phyloP scores from a whole-genome alignment of 64 coral and sea anemone species.

The Dendronephthya gigantea region DNA sequence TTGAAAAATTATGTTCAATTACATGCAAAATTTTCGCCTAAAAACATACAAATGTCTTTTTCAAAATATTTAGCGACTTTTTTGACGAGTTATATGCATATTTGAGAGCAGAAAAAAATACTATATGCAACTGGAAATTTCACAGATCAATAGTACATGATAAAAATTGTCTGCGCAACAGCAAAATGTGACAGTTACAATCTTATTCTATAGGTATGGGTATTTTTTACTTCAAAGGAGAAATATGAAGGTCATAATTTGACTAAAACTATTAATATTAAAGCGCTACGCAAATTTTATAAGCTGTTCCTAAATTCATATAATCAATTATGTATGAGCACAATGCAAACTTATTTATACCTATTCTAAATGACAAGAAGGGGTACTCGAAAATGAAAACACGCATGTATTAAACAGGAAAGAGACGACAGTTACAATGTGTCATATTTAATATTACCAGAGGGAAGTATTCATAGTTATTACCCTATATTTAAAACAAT shows the following conservation, averaged over 20 bases:
- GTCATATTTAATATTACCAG: neutral
- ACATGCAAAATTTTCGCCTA: neutral
- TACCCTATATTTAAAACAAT: no score
- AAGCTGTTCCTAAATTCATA: neutral
- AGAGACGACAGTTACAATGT: neutral
- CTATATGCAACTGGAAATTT: no score
- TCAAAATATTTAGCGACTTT: neutral
- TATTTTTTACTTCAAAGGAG: neutral
- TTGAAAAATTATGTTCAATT: neutral
- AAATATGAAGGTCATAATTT: neutral
- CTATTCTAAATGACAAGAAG: neutral
- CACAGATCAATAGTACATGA: no score
- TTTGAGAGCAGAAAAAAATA: neutral
- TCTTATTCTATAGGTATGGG: no score
- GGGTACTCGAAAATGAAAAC: neutral
- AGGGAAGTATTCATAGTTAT: neutral
- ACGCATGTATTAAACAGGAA: neutral
- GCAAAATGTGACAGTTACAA: no score
- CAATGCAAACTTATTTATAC: neutral
- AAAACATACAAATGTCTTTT: neutral
- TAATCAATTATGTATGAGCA: conserved; percentile 4
- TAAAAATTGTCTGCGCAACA: no score
- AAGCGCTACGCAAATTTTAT: neutral
- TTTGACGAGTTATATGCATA: neutral
- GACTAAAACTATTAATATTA: neutral